Conservation (phyloP, 1,140 invertebrate genomes). For the Eumeta japonica region DNA sequence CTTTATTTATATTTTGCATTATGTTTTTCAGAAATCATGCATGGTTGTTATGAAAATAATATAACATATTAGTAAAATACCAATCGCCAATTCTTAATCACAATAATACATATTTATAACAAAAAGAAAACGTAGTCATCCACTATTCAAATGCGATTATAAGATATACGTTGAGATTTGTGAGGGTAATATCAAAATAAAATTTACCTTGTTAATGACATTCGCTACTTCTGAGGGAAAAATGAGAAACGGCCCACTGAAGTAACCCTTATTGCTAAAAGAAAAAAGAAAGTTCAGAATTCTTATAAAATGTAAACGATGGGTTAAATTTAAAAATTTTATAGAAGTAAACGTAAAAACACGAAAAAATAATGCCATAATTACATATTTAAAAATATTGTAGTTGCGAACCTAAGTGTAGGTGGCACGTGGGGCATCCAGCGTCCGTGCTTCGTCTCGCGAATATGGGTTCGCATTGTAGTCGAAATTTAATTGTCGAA, state of each 20-base stretch:
- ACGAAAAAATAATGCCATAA: too few species aligned
- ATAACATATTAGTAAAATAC: too few species aligned
- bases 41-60: neutral
- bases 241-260: conserved; percentile 91
- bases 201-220: conserved; percentile 61
- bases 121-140: neutral
- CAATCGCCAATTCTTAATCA: neutral
- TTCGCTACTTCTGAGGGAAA: conserved; percentile 81
- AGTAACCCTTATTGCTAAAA: conserved; percentile 81
- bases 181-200: conserved; percentile 7
- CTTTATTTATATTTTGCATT: neutral
- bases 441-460: too few species aligned
- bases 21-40: neutral
- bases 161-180: too few species aligned
- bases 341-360: conserved; percentile 2
- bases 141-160: too few species aligned
- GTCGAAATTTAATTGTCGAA: too few species aligned
- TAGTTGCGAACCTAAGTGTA: too few species aligned
- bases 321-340: conserved; percentile 3
- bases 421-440: too few species aligned
- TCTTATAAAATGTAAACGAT: neutral
- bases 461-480: too few species aligned
- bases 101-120: conserved; percentile 3
- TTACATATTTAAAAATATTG: too few species aligned
- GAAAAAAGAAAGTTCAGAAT: conserved; percentile 15